phyloP scores from a whole-genome alignment of 2,113 vertebrate species.

The Corythornis cristatus region DNA sequence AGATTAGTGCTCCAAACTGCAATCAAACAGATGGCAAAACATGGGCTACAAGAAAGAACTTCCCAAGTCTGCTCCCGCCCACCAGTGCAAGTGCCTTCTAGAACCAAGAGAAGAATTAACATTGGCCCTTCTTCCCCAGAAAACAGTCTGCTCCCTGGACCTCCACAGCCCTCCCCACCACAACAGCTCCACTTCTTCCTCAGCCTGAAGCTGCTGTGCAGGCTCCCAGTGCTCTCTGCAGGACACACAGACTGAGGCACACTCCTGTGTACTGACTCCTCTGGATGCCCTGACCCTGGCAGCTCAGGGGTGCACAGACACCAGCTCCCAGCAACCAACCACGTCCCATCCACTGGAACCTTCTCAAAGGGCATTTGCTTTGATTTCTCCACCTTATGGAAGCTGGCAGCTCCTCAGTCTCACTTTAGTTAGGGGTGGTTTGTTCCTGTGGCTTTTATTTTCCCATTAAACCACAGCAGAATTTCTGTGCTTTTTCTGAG shows the following conservation, averaged over 20 bases:
- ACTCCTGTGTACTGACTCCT: fast-evolving
- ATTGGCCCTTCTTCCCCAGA: background rate
- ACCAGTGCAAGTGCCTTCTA: background rate
- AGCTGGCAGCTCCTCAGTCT: background rate
- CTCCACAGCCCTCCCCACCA: background rate
- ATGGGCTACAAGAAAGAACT: background rate
- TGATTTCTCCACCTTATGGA: background rate
- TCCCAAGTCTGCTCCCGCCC: background rate
- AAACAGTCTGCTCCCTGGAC: background rate
- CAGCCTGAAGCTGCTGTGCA: background rate
- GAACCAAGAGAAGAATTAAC: background rate
- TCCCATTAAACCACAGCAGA: background rate
- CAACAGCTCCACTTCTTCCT: background rate
- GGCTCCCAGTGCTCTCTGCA: background rate
- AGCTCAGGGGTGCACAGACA: background rate
- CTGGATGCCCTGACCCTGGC: background rate
- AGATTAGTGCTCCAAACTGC: background rate
- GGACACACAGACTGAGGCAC: background rate
- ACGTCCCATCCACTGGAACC: background rate
- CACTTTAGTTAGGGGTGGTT: too few relatives aligned
- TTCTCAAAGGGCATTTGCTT: fast-evolving
- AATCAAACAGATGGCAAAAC: background rate
- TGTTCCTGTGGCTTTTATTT: too few relatives aligned
- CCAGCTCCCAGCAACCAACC: background rate
- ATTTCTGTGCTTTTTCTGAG: background rate